phyloP scores from a whole-genome alignment of 2,797 vertebrate species.

The Hippopotamyrus pictus region DNA sequence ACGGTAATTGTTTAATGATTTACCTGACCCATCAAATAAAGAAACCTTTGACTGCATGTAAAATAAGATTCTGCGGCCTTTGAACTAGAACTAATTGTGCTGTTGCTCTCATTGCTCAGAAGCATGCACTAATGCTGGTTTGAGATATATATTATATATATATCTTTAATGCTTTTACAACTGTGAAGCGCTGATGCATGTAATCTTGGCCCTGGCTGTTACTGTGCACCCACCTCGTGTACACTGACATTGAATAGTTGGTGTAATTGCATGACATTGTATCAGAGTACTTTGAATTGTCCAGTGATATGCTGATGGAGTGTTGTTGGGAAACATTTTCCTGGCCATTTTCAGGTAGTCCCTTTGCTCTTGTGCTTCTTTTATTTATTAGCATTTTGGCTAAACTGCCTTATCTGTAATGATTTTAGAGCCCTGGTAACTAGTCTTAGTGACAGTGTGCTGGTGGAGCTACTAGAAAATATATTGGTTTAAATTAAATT shows the following conservation, averaged over 20 bases:
- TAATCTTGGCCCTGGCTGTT: background rate
- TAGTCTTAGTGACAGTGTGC: background rate
- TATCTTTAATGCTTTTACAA: background rate
- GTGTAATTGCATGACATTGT: background rate
- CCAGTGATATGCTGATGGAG: background rate
- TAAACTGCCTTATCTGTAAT: background rate
- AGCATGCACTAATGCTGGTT: constrained; percentile 25
- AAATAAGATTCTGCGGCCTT: constrained; percentile 47
- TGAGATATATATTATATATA: background rate
- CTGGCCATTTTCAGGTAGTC: background rate
- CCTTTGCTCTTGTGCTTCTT: background rate
- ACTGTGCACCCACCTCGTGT: background rate
- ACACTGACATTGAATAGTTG: background rate
- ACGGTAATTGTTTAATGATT: constrained; percentile 54
- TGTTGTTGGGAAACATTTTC: background rate
- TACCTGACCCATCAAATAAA: constrained; percentile 48
- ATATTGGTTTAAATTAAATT: background rate
- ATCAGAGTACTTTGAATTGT: background rate
- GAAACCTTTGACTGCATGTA: constrained; percentile 49
- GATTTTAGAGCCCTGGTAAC: background rate
- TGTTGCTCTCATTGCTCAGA: constrained; percentile 48
- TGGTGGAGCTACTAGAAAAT: background rate
- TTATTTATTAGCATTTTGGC: background rate
- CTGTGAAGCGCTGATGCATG: background rate
- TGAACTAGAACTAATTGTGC: constrained; percentile 48